Evolutionary conservation across 2,888 invertebrate genomes (phyloP), one percentile per base, ranked within the genome.

Genomic region (Eupeodes latifasciatus): DNA sequence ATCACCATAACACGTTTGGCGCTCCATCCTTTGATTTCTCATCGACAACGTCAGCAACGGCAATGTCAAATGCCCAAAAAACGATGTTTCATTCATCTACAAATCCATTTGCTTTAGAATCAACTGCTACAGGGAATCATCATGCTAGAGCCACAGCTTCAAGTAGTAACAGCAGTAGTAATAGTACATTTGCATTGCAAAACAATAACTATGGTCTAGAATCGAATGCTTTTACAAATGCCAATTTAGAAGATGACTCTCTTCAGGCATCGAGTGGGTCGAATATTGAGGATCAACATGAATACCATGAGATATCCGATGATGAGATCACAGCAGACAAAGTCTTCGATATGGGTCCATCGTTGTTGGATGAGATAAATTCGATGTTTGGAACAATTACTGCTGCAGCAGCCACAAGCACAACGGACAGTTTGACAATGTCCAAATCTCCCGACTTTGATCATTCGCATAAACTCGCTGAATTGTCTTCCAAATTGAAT

Each of bases 331-430:
- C 92, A 76, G 90, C 94, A 89, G 89, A 92, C 92, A 91, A 94
- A 92, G 91, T 93, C 91, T 91, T 96, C 89, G 97, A 98, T 92
- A 96, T 97, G 91, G 98, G 98, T 6, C 97, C 98, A 14, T 98
- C 98, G 87, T 94, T 99, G 74, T 94, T 99, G 92, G 98, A 98
- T 91, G 97, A 97, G 93, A 97, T 97, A 95, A 97, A 97, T 91
- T 96, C 97, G 78, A 97, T 99, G 95, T 97, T 99, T 91, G 96
- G 96, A 72, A 94, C 95, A 6, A 93, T 95, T 75, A 94, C 94
- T 91, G 93, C 93, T 16, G 91, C 92, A 3, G 91, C 91, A 10
- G 85, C 90, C 7, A 89, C 86, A 9, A 64, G 80, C 12, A 85
- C 88, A 67, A 81, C 84, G 5, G 85, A 85, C 55, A 80, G 77